A percentile compares a stretch with the other conserved stretches of the same genome.
These are phyloP conservation scores for Trilocha varians DNA, from an alignment of 2,888 invertebrate species.

Conservation along the genomic window DNA sequence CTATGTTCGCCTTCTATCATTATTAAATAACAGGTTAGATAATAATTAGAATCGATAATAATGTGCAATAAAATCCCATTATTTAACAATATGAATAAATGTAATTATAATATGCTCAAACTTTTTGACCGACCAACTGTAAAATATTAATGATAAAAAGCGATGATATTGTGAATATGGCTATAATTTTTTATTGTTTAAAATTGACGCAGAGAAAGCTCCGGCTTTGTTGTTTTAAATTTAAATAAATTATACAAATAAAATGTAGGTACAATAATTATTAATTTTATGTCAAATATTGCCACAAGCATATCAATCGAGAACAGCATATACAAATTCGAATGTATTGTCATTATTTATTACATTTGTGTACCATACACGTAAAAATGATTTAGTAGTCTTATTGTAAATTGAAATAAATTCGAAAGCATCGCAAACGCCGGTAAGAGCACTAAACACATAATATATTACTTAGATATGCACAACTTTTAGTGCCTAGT, in stretches of 20 bases:
- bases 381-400: background rate
- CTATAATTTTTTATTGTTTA: background rate
- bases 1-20: too few species aligned
- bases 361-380: background rate
- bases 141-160: slow-evolving; percentile 42
- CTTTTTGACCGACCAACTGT: slow-evolving; percentile 70
- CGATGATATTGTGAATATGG: slow-evolving; percentile 1
- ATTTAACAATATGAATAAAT: slow-evolving; percentile 39
- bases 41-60: slow-evolving; percentile 41
- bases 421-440: background rate
- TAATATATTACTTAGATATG: slow-evolving; percentile 17
- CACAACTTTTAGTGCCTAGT: slow-evolving; percentile 24
- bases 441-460: slow-evolving; percentile 12
- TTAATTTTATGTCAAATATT: background rate
- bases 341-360: background rate
- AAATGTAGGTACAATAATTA: background rate
- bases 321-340: background rate
- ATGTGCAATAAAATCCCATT: slow-evolving; percentile 63
- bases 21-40: background rate
- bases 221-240: slow-evolving; percentile 1
- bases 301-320: background rate
- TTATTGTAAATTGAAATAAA: background rate
- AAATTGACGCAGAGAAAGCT: slow-evolving; percentile 1
- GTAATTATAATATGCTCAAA: slow-evolving; percentile 57
- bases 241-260: background rate